phyloP scores from a whole-genome alignment of 2,113 vertebrate species.

The Xyliphius kryptos region DNA sequence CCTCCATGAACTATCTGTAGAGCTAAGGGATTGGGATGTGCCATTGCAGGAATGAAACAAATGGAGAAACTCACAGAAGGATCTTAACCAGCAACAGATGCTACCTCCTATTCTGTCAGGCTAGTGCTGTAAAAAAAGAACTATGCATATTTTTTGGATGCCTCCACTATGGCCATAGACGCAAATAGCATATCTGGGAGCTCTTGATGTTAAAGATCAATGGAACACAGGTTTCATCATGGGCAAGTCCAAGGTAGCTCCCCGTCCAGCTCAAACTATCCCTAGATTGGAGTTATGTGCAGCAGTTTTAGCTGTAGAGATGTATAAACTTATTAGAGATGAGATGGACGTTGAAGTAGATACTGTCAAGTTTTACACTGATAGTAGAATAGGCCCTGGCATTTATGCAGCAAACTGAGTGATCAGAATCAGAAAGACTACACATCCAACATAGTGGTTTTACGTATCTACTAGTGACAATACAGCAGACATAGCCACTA shows the following conservation, averaged over 20 bases:
- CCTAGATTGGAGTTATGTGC: constrained; percentile 9
- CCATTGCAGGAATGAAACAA: constrained; percentile 5
- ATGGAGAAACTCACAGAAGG: constrained; percentile 13
- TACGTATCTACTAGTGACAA: too few relatives aligned
- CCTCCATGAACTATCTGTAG: constrained; percentile 8
- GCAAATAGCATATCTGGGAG: too few relatives aligned
- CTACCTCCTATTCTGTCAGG: too few relatives aligned
- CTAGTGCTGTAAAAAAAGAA: background rate
- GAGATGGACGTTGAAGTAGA: background rate
- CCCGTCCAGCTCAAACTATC: background rate
- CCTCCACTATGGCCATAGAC: background rate
- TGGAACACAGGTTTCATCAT: background rate
- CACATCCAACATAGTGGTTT: too few relatives aligned
- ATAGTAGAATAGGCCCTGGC: constrained; percentile 1
- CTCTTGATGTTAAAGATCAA: too few relatives aligned
- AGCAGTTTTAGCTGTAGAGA: background rate
- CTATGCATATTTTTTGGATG: background rate
- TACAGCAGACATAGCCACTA: too few relatives aligned
- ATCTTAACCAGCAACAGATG: background rate
- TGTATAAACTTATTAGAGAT: background rate
- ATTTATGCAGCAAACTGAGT: background rate
- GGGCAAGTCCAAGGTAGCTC: background rate
- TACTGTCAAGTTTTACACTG: background rate
- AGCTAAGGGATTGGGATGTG: constrained; percentile 1
- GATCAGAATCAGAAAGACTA: too few relatives aligned